These are phyloP conservation scores for Zosterops borbonicus DNA, from an alignment of 2,113 vertebrate species.

Conservation along the genomic window DNA sequence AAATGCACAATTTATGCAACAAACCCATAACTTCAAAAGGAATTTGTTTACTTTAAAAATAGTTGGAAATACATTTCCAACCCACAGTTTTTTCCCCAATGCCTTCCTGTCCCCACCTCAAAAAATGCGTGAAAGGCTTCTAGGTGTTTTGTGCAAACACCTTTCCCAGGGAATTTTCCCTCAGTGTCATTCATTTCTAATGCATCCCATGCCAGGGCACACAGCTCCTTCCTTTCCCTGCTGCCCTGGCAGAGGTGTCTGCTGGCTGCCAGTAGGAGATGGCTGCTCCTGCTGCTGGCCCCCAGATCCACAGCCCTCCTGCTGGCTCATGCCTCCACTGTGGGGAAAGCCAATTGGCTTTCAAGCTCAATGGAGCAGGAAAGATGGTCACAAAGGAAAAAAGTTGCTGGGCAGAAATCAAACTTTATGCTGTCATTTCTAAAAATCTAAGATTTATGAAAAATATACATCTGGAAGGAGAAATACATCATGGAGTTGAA, in stretches of 20 bases:
- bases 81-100: constrained; percentile 42
- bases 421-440: neutral
- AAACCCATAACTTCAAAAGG: constrained; percentile 60
- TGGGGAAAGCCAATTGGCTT: neutral
- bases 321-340: accelerated
- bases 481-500: neutral
- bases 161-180: constrained; percentile 30
- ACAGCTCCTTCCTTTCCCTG: neutral
- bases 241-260: neutral
- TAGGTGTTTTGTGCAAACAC: constrained; percentile 40
- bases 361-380: neutral
- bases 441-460: neutral
- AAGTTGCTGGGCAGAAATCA: neutral
- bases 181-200: neutral
- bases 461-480: neutral
- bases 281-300: neutral
- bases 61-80: constrained; percentile 67
- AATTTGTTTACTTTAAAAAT: constrained; percentile 65
- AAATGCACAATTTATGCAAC: constrained; percentile 70
- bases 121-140: constrained; percentile 41
- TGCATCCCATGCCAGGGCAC: accelerated
- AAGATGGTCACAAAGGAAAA: neutral
- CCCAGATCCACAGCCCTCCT: neutral
- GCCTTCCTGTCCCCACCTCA: constrained; percentile 51
- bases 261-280: neutral